Conservation (phyloP, 2,888 invertebrate genomes). For the Neoaliturus tenellus region DNA sequence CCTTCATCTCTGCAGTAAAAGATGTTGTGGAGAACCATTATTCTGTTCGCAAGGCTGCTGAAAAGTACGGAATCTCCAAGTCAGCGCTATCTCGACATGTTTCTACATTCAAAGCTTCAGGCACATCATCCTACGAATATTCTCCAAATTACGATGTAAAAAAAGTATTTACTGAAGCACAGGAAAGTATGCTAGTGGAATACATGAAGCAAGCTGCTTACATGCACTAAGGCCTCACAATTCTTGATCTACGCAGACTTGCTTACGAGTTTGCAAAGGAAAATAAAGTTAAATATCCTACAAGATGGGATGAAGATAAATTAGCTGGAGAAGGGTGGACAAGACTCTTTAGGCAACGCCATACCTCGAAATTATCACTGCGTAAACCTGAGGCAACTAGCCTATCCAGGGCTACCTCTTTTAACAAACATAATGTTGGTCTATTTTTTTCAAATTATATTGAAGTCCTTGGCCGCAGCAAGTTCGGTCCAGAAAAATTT, state of each 20-base stretch:
- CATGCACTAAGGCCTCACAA: slow-evolving; percentile 59
- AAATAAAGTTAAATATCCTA: slow-evolving; percentile 59
- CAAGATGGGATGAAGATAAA: slow-evolving; percentile 59
- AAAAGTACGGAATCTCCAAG: slow-evolving; percentile 55
- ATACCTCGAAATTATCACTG: slow-evolving; percentile 51
- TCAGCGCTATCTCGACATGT: slow-evolving; percentile 46
- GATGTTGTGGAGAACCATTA: slow-evolving; percentile 40
- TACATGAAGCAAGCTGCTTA: slow-evolving; percentile 58
- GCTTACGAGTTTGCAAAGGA: slow-evolving; percentile 62
- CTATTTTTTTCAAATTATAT: slow-evolving; percentile 47
- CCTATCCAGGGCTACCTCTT: slow-evolving; percentile 54
- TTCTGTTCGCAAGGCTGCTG: slow-evolving; percentile 53
- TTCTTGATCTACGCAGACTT: slow-evolving; percentile 57
- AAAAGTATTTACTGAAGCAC: slow-evolving; percentile 51
- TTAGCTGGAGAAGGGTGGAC: slow-evolving; percentile 62
- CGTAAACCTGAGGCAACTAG: slow-evolving; percentile 59
- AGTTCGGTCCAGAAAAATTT: slow-evolving; percentile 65
- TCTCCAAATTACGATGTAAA: slow-evolving; percentile 38
- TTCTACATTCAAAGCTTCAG: slow-evolving; percentile 41
- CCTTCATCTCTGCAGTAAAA: slow-evolving; percentile 48
- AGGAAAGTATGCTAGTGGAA: slow-evolving; percentile 53
- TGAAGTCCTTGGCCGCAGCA: slow-evolving; percentile 36
- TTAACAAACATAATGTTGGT: slow-evolving; percentile 55
- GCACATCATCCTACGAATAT: slow-evolving; percentile 4
- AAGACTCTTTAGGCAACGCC: slow-evolving; percentile 57